These are phyloP conservation scores for Macheiramphus alcinus DNA, from an alignment of 2,113 vertebrate genomes.

Conservation along the genomic window DNA sequence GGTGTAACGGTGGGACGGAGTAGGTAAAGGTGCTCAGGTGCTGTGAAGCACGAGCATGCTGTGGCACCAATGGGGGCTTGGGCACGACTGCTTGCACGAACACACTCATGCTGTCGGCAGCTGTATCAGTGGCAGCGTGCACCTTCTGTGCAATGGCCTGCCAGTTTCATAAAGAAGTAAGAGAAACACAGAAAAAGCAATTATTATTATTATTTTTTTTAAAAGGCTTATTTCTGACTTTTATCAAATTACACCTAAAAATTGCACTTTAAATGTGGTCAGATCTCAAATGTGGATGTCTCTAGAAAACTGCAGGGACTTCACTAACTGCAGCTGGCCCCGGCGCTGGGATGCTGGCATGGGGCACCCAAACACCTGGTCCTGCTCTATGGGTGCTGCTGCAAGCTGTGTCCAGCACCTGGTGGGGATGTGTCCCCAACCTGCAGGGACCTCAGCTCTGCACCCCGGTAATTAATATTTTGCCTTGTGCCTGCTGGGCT, in stretches of 20 bases:
- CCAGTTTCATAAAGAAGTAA: neutral
- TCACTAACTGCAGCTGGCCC: neutral
- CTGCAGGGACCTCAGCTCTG: neutral
- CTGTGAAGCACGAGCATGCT: rapidly evolving
- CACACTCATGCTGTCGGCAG: rapidly evolving
- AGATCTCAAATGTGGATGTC: neutral
- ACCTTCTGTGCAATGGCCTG: neutral
- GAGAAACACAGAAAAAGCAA: neutral
- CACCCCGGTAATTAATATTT: neutral
- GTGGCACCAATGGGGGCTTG: rapidly evolving
- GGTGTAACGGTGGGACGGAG: neutral
- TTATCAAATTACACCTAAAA: neutral
- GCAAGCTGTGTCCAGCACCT: neutral
- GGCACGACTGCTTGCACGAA: neutral
- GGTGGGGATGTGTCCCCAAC: neutral
- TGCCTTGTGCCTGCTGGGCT: neutral
- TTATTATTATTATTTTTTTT: too few relatives aligned
- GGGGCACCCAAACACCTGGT: neutral
- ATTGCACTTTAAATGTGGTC: neutral
- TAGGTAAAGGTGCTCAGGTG: neutral
- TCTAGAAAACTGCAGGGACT: neutral
- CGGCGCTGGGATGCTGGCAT: rapidly evolving
- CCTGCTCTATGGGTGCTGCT: neutral
- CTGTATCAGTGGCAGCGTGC: rapidly evolving
- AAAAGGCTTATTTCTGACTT: neutral